Evolutionary conservation across 2,113 vertebrate genomes (phyloP).

Genomic region (Pachyramphus minor): DNA sequence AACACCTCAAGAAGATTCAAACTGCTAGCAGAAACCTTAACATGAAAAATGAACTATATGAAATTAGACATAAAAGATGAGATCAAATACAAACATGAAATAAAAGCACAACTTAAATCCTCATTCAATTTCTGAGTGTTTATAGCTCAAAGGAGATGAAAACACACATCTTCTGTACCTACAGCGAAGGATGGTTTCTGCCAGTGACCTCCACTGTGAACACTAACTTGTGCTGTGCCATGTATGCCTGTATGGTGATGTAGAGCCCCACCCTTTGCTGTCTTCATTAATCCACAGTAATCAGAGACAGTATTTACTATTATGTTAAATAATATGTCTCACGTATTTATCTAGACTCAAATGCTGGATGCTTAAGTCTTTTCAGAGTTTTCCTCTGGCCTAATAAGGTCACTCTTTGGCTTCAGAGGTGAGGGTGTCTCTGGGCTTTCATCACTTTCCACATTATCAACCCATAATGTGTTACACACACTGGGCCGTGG

Average conservation of each 20-base stretch:
- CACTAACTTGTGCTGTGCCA: background rate
- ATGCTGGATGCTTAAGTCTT: background rate
- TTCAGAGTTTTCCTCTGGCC: background rate
- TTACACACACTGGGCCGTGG: background rate
- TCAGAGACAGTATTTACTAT: background rate
- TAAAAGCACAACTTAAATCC: background rate
- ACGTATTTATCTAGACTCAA: background rate
- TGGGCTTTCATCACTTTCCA: background rate
- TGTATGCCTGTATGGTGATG: background rate
- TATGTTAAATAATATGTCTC: background rate
- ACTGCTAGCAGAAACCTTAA: background rate
- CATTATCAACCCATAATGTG: background rate
- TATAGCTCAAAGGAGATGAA: background rate
- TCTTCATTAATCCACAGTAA: background rate
- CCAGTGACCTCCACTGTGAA: background rate
- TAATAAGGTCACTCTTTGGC: background rate
- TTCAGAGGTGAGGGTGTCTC: background rate
- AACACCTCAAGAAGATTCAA: background rate
- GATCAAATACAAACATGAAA: background rate
- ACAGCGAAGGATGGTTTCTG: background rate
- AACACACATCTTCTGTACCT: background rate
- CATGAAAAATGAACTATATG: background rate
- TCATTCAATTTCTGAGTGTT: background rate
- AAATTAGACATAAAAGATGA: background rate
- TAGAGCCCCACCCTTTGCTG: accelerated